Evolutionary conservation across 2,113 vertebrate genomes (phyloP).

Genomic region (Geococcyx californianus): DNA sequence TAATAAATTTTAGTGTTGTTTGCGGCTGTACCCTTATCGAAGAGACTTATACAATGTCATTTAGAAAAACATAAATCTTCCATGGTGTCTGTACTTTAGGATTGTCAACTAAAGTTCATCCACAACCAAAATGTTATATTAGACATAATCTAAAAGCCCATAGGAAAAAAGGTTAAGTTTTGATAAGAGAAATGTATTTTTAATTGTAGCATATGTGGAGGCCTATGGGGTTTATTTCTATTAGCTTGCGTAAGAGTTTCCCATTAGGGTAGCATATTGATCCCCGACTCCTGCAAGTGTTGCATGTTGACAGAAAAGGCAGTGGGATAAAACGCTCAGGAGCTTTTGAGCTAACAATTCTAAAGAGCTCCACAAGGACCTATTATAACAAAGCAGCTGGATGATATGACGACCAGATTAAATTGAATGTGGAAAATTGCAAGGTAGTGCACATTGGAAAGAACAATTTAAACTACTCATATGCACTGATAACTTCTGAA

Average conservation of each 20-base stretch:
- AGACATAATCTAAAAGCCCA: not conserved
- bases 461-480: constrained; percentile 21
- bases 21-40: not conserved
- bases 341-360: not conserved
- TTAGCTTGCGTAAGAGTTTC: not conserved
- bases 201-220: not conserved
- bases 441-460: not conserved
- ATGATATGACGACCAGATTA: not conserved
- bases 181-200: not conserved
- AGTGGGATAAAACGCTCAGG: not conserved
- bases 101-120: not conserved
- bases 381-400: not conserved
- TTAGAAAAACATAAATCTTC: not conserved
- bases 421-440: constrained; percentile 28
- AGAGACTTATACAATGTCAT: not conserved
- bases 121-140: not conserved
- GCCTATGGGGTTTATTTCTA: not conserved
- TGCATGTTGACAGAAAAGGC: not conserved
- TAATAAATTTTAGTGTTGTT: not conserved
- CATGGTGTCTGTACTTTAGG: not conserved
- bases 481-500: constrained; percentile 36
- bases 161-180: not conserved
- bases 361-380: constrained; percentile 19
- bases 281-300: not conserved
- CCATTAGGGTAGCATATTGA: not conserved